Base-by-base conservation (phyloP, 2,113 vertebrate genomes). In the Eretmochelys imbricata region DNA sequence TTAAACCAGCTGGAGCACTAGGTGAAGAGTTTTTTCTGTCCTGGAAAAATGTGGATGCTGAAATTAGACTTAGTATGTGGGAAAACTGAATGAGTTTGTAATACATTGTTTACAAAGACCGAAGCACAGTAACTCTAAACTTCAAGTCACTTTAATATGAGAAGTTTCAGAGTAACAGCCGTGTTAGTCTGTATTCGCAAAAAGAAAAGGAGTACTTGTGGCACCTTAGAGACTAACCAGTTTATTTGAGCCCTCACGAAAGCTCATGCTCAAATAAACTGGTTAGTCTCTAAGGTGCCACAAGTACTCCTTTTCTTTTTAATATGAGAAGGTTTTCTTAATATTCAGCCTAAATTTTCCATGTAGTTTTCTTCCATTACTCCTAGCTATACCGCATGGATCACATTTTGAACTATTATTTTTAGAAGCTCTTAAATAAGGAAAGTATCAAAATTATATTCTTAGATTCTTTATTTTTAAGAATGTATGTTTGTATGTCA, bases 381-480 rank as follows among this genome's bases (percentile, higher is more conserved):
- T 95, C 93, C 54, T 54, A 85, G 51, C 83, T 89, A 95, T 59
- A 92, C 48, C 4, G 78, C 94, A 72, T 87, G 42, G 8, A 78
- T 78, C 46, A 48, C 75, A 78, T 46, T 78, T 78, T 78, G 75
- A 78, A 78, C 42, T 92, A 94, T 90, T 72, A 72, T 72, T 72
- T 95, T 93, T 57, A 80, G 31, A 93, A 95, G 31, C 87, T 20
- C 0, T 48, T 78, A 29, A 95, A 97, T 96, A 95, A 95, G 57
- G 87, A 96, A 97, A 95, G 82, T 87, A 88, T 90, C 86, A 89
- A 90, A 95, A 91, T 53, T 82, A 42, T 89, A 91, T 55, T 79
- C 57, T 92, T 80, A 85, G 62, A 94, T 91, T 98, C 90, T 98
- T 98, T 98, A 98, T 97, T 98, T 97, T 98, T 96, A 96, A 84